A percentile compares a stretch with the other conserved stretches of the same genome.
Evolutionary conservation across 2,113 vertebrate genomes (phyloP).

Genomic region (Uropsilus gracilis): DNA sequence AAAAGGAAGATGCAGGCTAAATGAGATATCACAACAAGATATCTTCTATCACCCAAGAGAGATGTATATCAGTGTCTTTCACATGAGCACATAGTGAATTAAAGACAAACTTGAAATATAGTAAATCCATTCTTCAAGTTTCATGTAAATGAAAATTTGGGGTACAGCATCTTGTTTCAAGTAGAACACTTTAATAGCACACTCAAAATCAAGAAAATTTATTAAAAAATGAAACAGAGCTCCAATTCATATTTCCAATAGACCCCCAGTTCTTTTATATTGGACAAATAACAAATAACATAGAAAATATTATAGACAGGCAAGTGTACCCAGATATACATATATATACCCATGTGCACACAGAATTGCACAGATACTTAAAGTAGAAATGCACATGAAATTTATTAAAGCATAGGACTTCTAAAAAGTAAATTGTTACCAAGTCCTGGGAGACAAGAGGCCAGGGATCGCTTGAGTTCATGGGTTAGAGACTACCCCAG

Average conservation of each 20-base stretch:
- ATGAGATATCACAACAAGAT: no score
- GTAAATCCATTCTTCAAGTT: background rate
- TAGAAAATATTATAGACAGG: background rate
- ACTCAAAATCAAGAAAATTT: background rate
- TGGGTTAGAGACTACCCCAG: no score
- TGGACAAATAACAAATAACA: background rate
- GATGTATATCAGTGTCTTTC: background rate
- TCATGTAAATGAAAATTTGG: background rate
- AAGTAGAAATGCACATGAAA: background rate
- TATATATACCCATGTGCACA: background rate
- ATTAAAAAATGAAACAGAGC: background rate
- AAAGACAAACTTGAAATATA: slow-evolving; percentile 23
- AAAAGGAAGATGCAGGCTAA: no score
- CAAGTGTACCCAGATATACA: background rate
- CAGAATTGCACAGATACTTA: background rate
- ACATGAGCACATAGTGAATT: background rate
- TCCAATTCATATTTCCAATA: no score
- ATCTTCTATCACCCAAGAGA: background rate
- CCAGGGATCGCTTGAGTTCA: no score
- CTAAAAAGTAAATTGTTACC: background rate
- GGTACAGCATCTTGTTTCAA: background rate
- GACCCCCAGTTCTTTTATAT: background rate
- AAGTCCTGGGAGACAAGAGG: no score
- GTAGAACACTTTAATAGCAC: background rate
- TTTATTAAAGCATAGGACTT: background rate